Conservation (phyloP, 2,888 invertebrate species). For the Amblyteles armatorius region DNA sequence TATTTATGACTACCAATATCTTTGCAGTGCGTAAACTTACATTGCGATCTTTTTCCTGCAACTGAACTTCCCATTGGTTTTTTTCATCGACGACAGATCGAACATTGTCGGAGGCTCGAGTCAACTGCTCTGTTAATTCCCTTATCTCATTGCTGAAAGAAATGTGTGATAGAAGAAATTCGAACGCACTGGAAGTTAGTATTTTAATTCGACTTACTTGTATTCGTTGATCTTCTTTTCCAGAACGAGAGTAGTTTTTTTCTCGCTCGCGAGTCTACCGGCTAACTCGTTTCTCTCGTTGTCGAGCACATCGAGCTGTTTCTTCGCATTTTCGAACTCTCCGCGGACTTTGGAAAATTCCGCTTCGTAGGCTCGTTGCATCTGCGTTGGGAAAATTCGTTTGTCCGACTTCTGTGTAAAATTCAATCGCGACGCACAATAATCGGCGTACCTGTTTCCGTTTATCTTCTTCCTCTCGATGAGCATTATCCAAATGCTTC, state of each 20-base stretch:
- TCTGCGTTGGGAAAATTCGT: constrained; percentile 39
- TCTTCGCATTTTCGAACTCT: constrained; percentile 36
- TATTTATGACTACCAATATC: neutral
- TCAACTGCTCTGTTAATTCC: constrained; percentile 41
- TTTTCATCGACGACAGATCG: constrained; percentile 46
- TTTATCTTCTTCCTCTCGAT: constrained; percentile 28
- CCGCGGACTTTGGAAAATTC: constrained; percentile 30
- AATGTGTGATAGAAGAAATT: neutral
- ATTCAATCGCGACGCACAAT: neutral
- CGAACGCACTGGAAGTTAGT: neutral
- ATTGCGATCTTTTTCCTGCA: constrained; percentile 42
- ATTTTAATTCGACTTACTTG: constrained; percentile 48
- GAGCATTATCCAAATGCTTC: constrained; percentile 27
- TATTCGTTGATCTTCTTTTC: constrained; percentile 57
- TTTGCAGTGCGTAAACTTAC: neutral
- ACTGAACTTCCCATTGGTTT: constrained; percentile 25
- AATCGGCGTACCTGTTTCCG: constrained; percentile 43
- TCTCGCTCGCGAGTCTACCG: constrained; percentile 35
- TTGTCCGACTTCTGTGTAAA: neutral
- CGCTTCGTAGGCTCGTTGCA: constrained; percentile 35
- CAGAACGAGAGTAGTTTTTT: constrained; percentile 21
- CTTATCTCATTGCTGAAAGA: constrained; percentile 44
- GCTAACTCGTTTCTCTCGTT: constrained; percentile 53
- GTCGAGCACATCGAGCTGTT: constrained; percentile 32
- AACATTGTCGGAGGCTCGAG: constrained; percentile 34